A percentile compares a stretch with the other conserved stretches of the same genome.
phyloP scores from a whole-genome alignment of 2,113 vertebrate species.

The Oncorhynchus clarkii region DNA sequence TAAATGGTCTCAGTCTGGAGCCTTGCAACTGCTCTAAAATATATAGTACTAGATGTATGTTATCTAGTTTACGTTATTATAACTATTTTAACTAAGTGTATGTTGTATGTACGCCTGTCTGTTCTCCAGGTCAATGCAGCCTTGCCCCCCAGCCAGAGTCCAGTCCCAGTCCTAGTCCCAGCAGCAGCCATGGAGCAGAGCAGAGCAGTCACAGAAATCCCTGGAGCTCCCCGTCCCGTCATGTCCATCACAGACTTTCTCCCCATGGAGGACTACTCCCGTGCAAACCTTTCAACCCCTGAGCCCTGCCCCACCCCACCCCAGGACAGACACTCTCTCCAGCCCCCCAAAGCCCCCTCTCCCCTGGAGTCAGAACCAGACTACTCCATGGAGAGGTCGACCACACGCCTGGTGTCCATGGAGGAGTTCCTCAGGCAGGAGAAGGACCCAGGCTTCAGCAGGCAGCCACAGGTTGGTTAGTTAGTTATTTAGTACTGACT shows the following conservation, averaged over 20 bases:
- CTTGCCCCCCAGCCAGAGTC: slow-evolving; percentile 28
- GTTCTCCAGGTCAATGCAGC: slow-evolving; percentile 47
- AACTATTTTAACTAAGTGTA: too few species aligned
- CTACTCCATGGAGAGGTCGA: slow-evolving; percentile 58
- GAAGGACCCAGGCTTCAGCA: slow-evolving; percentile 41
- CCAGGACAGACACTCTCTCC: slow-evolving; percentile 49
- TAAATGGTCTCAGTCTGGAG: too few species aligned
- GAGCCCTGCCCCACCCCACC: slow-evolving; percentile 52
- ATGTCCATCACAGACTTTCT: slow-evolving; percentile 73
- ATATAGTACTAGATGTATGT: too few species aligned
- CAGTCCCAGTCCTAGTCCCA: not conserved
- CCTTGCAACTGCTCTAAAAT: too few species aligned
- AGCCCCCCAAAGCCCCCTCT: slow-evolving; percentile 53
- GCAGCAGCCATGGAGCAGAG: slow-evolving; percentile 43
- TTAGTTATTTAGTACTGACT: too few species aligned
- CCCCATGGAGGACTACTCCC: slow-evolving; percentile 57
- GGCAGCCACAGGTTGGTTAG: slow-evolving; percentile 53
- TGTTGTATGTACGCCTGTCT: too few species aligned
- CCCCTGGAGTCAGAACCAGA: slow-evolving; percentile 72
- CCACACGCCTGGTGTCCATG: slow-evolving; percentile 71
- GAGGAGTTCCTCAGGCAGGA: slow-evolving; percentile 74
- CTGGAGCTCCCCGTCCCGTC: slow-evolving; percentile 58
- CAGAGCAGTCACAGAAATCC: slow-evolving; percentile 65
- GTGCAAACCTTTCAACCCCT: slow-evolving; percentile 61
- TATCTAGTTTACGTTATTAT: too few species aligned